phyloP scores from a whole-genome alignment of 2,888 invertebrate species.

The Geotrupes spiniger region DNA sequence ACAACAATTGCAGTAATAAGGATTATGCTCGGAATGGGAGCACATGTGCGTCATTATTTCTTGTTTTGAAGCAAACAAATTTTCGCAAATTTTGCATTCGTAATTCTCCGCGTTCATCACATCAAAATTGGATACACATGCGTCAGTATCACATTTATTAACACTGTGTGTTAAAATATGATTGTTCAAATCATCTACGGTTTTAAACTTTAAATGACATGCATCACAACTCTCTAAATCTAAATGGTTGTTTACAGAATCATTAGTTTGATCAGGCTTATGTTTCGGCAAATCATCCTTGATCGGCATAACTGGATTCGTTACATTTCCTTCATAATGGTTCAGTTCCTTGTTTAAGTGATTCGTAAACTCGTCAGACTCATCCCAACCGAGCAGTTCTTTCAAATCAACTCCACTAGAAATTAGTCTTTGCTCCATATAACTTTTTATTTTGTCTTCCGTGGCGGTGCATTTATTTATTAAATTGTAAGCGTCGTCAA shows the following conservation, averaged over 20 bases:
- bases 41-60: background rate
- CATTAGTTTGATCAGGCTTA: no score
- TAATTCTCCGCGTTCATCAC: background rate
- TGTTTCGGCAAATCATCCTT: no score
- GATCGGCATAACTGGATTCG: no score
- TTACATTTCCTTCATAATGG: background rate
- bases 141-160: slow-evolving; percentile 1
- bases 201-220: background rate
- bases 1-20: background rate
- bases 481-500: slow-evolving; percentile 16
- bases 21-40: background rate
- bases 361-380: background rate
- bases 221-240: background rate
- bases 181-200: background rate
- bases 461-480: slow-evolving; percentile 11
- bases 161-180: background rate
- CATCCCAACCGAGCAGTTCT: background rate
- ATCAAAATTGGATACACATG: background rate
- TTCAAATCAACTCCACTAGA: background rate
- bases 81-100: background rate
- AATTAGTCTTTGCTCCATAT: background rate
- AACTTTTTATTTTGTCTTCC: slow-evolving; percentile 5
- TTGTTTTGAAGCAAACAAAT: background rate
- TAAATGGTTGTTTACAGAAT: no score
- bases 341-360: background rate